Conservation (phyloP, 2,888 invertebrate genomes). For the Phaonia tiefii region DNA sequence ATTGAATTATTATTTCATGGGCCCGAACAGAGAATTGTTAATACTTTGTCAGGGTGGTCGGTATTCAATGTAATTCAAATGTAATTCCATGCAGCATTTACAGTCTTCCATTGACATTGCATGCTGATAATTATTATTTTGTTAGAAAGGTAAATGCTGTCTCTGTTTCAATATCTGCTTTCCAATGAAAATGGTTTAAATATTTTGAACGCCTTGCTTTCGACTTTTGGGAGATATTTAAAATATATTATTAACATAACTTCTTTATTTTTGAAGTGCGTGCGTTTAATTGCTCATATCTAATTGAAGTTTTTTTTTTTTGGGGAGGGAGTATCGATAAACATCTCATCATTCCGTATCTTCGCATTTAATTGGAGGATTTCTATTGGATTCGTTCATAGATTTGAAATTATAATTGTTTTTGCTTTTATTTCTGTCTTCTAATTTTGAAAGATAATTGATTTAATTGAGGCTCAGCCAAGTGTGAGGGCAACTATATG, state of each 20-base stretch:
- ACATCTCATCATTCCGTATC: conserved; percentile 22
- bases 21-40: no score
- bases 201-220: conserved; percentile 45
- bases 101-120: conserved; percentile 50
- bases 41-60: neutral
- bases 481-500: conserved; percentile 50
- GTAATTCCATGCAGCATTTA: neutral
- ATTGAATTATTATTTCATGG: conserved; percentile 16
- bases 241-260: conserved; percentile 54
- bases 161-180: no score
- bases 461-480: conserved; percentile 41
- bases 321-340: no score
- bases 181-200: conserved; percentile 14
- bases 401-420: conserved; percentile 31
- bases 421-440: no score
- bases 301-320: conserved; percentile 5
- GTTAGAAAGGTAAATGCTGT: neutral
- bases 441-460: conserved; percentile 47
- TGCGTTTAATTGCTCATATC: conserved; percentile 56
- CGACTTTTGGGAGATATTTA: conserved; percentile 1
- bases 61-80: neutral
- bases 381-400: neutral
- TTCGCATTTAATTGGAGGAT: no score
- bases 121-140: conserved; percentile 60
- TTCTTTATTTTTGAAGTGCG: conserved; percentile 38